Base-by-base conservation (phyloP, 2,888 invertebrate genomes). In the Euproctis similis region DNA sequence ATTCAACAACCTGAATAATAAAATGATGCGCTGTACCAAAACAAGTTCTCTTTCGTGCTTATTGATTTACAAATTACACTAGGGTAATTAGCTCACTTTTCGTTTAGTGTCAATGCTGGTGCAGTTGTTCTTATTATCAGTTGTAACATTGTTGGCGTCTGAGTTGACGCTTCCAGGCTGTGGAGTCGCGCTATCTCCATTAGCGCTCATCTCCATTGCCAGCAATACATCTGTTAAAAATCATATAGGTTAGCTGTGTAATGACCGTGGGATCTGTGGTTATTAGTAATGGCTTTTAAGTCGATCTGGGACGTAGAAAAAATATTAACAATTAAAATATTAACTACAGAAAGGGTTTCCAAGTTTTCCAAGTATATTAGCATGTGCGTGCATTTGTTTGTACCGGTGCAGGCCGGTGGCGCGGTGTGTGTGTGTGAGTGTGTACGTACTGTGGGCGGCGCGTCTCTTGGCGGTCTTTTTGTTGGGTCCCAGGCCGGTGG, bases 401-500 rank as follows among this genome's bases (percentile, higher is more conserved):
- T n/a, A n/a, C n/a, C n/a, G n/a, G n/a, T n/a, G n/a, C n/a, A 14
- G 88, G 20, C 96, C 97, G 39, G 90, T 90, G 39, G 92, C 92
- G 36, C 87, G 86, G 61, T 89, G 87, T 6, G 14, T 6, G 14
- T 6, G 14, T 6, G 14, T 14, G 4, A 14, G 4, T 4, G 4
- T 14, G 4, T 6, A 14, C 14, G 14, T 4, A 14, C 14, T 14
- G 4, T 3, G 34, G 78, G 78, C 55, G 81, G 77, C 60, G 81
- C 91, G 36, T 89, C 88, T 19, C 94, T 80, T 65, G 73, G 74
- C 85, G 97, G 4, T 14, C 14, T 6, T 14, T 6, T 6, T 4
- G 14, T n/a, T n/a, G n/a, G n/a, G 4, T 4, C 95, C 12, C 96
- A 89, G 78, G 97, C 98, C 81, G 97, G 96, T 18, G 94, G 86